These are phyloP conservation scores for Umimayanthus chanpuru DNA, from an alignment of 92 coral and sea anemone genomes.

Conservation along the genomic window DNA sequence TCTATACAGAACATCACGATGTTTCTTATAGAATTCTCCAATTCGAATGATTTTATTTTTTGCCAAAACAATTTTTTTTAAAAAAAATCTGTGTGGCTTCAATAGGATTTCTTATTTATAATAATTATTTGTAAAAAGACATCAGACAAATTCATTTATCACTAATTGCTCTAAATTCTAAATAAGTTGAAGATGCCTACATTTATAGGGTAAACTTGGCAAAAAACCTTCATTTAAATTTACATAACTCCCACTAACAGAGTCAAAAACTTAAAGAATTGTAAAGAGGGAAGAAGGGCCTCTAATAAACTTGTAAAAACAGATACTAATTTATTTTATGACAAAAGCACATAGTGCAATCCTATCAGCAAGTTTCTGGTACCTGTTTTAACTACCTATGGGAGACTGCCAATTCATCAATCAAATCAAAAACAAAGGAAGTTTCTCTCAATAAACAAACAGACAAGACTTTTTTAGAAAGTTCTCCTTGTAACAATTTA, in stretches of 20 bases:
- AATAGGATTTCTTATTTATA: neutral
- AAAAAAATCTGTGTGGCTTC: no score
- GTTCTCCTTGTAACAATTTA: neutral
- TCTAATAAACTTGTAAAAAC: neutral
- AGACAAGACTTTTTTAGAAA: neutral
- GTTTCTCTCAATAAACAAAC: neutral
- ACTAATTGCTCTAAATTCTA: neutral
- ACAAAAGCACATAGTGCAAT: neutral
- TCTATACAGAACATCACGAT: neutral
- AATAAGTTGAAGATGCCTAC: neutral
- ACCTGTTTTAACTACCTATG: constrained; percentile 20
- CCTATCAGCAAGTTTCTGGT: constrained; percentile 3
- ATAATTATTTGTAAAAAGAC: neutral
- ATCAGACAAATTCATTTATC: no score
- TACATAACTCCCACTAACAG: neutral
- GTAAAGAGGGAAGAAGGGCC: neutral
- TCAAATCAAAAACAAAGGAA: neutral
- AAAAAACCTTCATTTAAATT: neutral
- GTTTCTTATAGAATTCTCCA: neutral
- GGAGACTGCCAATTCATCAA: neutral
- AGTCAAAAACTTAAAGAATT: no score
- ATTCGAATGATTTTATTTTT: neutral
- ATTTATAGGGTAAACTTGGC: neutral
- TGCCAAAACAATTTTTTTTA: neutral
- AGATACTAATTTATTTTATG: neutral